Conservation (phyloP, 2,113 vertebrate genomes). For the Lanius ludovicianus region DNA sequence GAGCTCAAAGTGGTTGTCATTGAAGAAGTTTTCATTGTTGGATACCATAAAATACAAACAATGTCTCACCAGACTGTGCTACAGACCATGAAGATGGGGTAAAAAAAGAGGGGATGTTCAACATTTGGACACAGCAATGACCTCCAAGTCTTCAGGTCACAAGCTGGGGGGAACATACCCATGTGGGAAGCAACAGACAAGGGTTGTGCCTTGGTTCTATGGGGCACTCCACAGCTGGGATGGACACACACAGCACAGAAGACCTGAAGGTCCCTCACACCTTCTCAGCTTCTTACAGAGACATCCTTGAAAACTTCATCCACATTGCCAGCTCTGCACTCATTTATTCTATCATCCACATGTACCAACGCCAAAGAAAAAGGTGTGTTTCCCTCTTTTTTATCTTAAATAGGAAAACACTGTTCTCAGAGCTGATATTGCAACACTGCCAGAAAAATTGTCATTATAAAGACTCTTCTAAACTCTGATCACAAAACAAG, state of each 20-base stretch:
- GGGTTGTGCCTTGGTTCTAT: background rate
- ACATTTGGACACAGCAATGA: slow-evolving; percentile 23
- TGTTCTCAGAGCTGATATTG: background rate
- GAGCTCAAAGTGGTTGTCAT: slow-evolving; percentile 19
- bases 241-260: background rate
- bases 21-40: slow-evolving; percentile 54
- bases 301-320: background rate
- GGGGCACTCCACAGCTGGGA: background rate
- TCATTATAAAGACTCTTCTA: background rate
- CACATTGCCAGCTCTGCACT: background rate
- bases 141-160: background rate
- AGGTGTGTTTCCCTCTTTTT: background rate
- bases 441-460: background rate
- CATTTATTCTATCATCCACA: background rate
- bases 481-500: background rate
- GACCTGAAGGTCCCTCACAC: background rate
- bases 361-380: background rate
- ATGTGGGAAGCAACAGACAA: background rate
- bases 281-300: background rate
- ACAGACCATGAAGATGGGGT: background rate
- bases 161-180: background rate
- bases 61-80: background rate
- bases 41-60: slow-evolving; percentile 57
- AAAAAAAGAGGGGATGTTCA: slow-evolving; percentile 5
- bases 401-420: background rate